Conservation (phyloP, 2,888 invertebrate genomes). For the Gibbula magus region DNA sequence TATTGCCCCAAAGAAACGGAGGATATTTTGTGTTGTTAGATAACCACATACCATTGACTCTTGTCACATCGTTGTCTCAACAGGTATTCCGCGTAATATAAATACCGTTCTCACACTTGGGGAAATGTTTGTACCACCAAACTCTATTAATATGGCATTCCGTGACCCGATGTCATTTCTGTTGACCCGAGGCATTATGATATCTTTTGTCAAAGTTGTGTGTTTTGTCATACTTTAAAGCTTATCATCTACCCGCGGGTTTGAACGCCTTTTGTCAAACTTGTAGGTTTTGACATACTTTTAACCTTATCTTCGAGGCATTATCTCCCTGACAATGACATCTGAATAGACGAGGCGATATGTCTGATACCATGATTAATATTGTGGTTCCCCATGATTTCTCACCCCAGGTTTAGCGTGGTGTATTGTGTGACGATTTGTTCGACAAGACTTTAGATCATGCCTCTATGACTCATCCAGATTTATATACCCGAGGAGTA, state of each 20-base stretch:
- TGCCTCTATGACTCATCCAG: not conserved
- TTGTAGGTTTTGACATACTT: not conserved
- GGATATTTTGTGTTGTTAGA: too few relatives aligned
- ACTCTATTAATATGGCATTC: not conserved
- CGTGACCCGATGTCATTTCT: not conserved
- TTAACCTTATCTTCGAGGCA: not conserved
- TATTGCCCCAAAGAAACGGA: too few relatives aligned
- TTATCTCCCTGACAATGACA: not conserved
- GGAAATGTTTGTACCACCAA: too few relatives aligned
- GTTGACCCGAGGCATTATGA: not conserved
- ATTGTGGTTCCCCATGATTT: not conserved
- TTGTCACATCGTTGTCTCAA: too few relatives aligned
- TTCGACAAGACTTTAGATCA: not conserved
- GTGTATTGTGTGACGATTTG: not conserved
- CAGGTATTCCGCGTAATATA: too few relatives aligned
- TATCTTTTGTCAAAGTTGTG: not conserved
- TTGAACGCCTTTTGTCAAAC: too few relatives aligned
- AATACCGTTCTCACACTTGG: too few relatives aligned
- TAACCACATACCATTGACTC: too few relatives aligned
- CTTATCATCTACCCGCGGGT: not conserved
- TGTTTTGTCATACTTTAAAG: not conserved
- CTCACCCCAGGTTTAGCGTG: not conserved
- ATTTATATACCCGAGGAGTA: too few relatives aligned
- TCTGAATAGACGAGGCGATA: not conserved
- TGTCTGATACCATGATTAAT: constrained; percentile 4